Conservation (phyloP, 2,797 vertebrate genomes). For the Decapterus maruadsi region DNA sequence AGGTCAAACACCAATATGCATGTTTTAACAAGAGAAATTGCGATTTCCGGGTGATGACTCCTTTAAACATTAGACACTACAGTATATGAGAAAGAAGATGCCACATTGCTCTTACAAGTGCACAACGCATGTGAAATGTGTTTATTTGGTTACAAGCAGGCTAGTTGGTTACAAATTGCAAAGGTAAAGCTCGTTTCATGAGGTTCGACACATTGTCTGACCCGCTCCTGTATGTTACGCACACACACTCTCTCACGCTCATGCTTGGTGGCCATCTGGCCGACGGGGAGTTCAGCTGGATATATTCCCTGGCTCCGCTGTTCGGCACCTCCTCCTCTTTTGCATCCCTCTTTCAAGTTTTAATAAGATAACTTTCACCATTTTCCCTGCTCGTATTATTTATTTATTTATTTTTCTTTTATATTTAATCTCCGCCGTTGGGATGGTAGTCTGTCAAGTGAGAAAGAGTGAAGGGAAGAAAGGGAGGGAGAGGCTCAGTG, state of each 20-base stretch:
- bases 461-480: conserved; percentile 49
- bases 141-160: neutral
- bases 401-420: conserved; percentile 72
- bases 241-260: neutral
- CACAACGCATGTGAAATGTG: neutral
- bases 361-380: conserved; percentile 80
- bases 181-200: neutral
- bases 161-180: neutral
- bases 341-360: conserved; percentile 81
- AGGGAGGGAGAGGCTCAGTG: conserved; percentile 51
- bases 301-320: conserved; percentile 45
- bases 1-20: too few relatives aligned
- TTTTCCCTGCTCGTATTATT: conserved; percentile 66
- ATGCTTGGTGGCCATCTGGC: conserved; percentile 49
- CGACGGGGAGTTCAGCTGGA: conserved; percentile 39
- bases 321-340: conserved; percentile 59
- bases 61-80: too few relatives aligned
- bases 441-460: conserved; percentile 69
- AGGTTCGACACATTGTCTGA: conserved; percentile 12
- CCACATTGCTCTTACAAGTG: neutral
- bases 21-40: too few relatives aligned
- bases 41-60: too few relatives aligned
- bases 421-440: conserved; percentile 75
- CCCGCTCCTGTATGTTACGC: neutral
- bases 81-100: neutral